Percentiles rank a stretch among this genome's conserved stretches.
phyloP scores from a whole-genome alignment of 2,113 vertebrate species.

The Callaeas wilsoni region DNA sequence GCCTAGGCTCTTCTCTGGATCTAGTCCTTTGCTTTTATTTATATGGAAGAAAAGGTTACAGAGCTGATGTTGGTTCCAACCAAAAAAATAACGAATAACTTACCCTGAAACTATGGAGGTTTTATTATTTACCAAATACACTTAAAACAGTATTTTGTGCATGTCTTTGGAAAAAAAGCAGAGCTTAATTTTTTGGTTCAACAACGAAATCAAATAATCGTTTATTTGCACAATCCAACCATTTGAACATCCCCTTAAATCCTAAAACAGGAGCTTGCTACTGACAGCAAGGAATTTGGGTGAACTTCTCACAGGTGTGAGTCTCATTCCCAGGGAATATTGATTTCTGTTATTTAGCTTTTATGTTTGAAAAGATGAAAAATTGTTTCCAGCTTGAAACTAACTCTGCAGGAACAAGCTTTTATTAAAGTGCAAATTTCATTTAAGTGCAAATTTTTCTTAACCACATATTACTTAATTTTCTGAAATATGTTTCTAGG shows the following conservation, averaged over 20 bases:
- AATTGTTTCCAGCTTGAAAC: background rate
- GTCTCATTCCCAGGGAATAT: background rate
- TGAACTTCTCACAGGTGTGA: background rate
- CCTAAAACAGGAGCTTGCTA: background rate
- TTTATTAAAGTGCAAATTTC: background rate
- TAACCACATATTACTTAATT: background rate
- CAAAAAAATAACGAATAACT: background rate
- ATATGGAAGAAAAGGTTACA: background rate
- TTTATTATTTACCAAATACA: background rate
- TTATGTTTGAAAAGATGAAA: conserved; percentile 26
- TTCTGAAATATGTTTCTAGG: conserved; percentile 2
- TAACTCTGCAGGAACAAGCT: background rate
- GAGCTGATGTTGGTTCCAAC: background rate
- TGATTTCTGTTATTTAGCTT: conserved; percentile 15
- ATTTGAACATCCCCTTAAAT: background rate
- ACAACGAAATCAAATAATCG: background rate
- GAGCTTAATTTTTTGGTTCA: conserved; percentile 21
- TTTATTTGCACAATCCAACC: background rate
- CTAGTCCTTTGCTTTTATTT: background rate
- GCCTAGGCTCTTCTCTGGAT: background rate
- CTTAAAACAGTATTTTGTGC: background rate
- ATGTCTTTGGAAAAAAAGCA: background rate
- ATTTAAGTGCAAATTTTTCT: background rate
- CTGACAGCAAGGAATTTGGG: background rate
- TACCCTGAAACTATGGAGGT: background rate